Conservation (phyloP, 2,797 vertebrate genomes). For the Pangasius larnaudii region DNA sequence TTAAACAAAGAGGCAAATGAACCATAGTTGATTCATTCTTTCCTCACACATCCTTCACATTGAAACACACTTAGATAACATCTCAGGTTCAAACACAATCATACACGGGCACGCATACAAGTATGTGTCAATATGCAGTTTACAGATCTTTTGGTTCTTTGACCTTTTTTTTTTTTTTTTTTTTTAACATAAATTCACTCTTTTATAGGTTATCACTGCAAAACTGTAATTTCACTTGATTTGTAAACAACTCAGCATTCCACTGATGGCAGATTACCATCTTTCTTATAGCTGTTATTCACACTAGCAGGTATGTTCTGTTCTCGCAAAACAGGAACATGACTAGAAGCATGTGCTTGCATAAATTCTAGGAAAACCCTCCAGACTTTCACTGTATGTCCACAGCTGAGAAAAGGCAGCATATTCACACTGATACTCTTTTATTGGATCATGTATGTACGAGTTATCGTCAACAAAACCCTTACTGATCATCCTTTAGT, state of each 20-base stretch:
- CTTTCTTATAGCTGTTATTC: constrained; percentile 2
- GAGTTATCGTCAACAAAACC: background rate
- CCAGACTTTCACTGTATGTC: background rate
- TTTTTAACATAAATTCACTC: background rate
- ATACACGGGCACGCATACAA: background rate
- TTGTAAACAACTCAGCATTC: background rate
- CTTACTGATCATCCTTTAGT: background rate
- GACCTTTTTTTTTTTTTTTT: background rate
- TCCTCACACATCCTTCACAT: constrained; percentile 31
- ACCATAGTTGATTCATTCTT: constrained; percentile 45
- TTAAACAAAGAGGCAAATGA: constrained; percentile 33
- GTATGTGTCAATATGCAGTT: background rate
- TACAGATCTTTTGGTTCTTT: background rate
- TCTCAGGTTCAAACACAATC: constrained; percentile 2
- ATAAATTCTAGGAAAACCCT: constrained; percentile 32
- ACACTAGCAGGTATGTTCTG: constrained; percentile 21
- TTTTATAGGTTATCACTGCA: background rate
- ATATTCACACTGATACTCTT: background rate
- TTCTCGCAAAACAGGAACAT: constrained; percentile 31
- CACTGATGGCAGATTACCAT: background rate
- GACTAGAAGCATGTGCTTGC: constrained; percentile 24
- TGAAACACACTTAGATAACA: constrained; percentile 33
- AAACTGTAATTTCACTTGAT: background rate
- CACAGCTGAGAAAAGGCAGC: background rate
- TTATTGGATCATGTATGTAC: background rate